phyloP scores from a whole-genome alignment of 2,797 vertebrate genomes.

The Anguilla pacifica region DNA sequence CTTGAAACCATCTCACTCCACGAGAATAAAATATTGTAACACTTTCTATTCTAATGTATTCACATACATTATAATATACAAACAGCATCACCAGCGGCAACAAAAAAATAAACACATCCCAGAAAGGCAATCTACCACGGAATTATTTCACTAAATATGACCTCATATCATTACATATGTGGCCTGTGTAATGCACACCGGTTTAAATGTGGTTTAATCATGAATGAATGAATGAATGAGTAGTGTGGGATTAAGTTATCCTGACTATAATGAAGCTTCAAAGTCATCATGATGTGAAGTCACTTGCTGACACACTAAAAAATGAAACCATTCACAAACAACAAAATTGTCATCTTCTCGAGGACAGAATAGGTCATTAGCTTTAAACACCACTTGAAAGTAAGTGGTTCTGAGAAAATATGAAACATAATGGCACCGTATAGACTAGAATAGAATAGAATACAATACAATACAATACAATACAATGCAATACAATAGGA shows the following conservation, averaged over 20 bases:
- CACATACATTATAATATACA: neutral
- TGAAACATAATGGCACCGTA: neutral
- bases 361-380: neutral
- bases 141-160: neutral
- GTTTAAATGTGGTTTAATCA: neutral
- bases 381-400: constrained; percentile 4
- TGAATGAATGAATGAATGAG: neutral
- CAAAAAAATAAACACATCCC: neutral
- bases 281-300: neutral
- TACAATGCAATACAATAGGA: neutral
- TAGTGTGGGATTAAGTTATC: neutral
- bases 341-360: neutral
- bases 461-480: neutral
- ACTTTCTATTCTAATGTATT: neutral
- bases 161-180: neutral
- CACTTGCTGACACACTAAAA: neutral
- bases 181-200: too few species aligned
- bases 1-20: neutral
- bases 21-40: neutral
- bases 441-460: neutral
- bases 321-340: neutral
- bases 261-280: neutral
- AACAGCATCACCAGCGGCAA: neutral
- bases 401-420: neutral
- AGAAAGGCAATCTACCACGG: neutral